Percentiles rank a stretch among this genome's conserved stretches.
Evolutionary conservation across 2,888 invertebrate genomes (phyloP).

Genomic region (Ecdyonurus torrentis): DNA sequence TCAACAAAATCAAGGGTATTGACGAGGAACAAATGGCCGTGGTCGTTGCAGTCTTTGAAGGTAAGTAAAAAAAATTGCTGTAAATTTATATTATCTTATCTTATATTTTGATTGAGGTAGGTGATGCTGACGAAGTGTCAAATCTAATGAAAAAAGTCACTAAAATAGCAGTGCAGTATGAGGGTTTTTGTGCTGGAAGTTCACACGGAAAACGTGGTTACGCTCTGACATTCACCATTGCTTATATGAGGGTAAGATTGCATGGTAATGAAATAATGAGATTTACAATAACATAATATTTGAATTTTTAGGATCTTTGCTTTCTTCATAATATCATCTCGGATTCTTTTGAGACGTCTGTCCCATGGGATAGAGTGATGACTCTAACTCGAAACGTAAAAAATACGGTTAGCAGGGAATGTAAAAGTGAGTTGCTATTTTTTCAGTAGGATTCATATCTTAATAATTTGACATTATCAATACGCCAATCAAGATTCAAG

Average conservation of each 20-base stretch:
- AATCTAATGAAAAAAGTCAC: too few species aligned
- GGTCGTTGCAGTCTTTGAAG: conserved; percentile 40
- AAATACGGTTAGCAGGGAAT: conserved; percentile 44
- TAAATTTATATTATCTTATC: too few species aligned
- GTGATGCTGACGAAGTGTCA: neutral
- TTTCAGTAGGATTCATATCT: too few species aligned
- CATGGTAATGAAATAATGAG: too few species aligned
- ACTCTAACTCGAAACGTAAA: conserved; percentile 82
- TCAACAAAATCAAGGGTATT: conserved; percentile 34
- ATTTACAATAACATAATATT: too few species aligned
- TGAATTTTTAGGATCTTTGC: neutral
- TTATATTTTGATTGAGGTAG: too few species aligned
- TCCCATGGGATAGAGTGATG: conserved; percentile 84
- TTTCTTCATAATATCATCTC: conserved; percentile 40
- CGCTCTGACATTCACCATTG: conserved; percentile 92
- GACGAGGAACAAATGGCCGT: conserved; percentile 33
- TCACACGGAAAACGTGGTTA: conserved; percentile 44
- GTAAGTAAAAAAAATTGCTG: conserved; percentile 16
- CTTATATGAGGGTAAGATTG: conserved; percentile 87
- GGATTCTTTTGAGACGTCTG: conserved; percentile 98
- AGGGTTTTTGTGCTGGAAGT: neutral
- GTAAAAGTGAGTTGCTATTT: conserved; percentile 28
- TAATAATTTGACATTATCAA: too few species aligned
- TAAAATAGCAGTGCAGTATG: too few species aligned
- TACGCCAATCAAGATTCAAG: too few species aligned